Base-by-base conservation (phyloP, 1,140 invertebrate species). In the Ruditapes philippinarum region DNA sequence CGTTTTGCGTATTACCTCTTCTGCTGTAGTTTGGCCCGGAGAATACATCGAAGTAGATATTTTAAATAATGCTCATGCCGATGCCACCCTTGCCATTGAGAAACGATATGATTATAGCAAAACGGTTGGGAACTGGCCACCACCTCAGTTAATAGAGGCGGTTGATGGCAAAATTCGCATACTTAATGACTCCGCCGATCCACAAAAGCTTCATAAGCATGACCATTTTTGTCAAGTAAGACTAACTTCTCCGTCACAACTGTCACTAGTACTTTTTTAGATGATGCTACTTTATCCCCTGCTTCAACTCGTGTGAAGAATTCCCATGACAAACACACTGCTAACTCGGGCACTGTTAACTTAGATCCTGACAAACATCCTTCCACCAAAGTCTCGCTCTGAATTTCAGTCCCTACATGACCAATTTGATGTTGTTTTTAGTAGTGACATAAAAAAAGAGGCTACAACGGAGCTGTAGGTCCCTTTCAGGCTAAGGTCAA, bases 401-500 rank as follows among this genome's bases (percentile, higher is more conserved):
- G 5, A 78, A 81, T n/a, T 89, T 82, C 36, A 36, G 17, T 25
- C 11, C 1, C 22, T 70, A 28, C 38, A 28, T 17, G 7, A 38
- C 5, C 3, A 28, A 33, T 28, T n/a, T 76, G 79, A 82, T 54
- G 28, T 45, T 78, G 76, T 89, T 3, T 89, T 89, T 45, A 57
- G 36, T 31, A 42, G 57, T 9, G 57, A 76, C n/a, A 33, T 74
- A 36, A 25, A 14, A 68, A 28, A 2, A 33, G 5, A 31, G 79
- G 76, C 1, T 82, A 91, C 36, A 91, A 87, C 40, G 83, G 88
- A n/a, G 83, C 62, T 9, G 31, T 70, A 22, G 88, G 78, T 9
- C 68, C 49, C 11, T 91, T 91, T 60, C 22, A 89, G 28, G 54
- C 88, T 9, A 65, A 19, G 22, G 84, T 89, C 11, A 88, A 90